Conservation (phyloP, 2,113 vertebrate species). For the Sapajus apella region DNA sequence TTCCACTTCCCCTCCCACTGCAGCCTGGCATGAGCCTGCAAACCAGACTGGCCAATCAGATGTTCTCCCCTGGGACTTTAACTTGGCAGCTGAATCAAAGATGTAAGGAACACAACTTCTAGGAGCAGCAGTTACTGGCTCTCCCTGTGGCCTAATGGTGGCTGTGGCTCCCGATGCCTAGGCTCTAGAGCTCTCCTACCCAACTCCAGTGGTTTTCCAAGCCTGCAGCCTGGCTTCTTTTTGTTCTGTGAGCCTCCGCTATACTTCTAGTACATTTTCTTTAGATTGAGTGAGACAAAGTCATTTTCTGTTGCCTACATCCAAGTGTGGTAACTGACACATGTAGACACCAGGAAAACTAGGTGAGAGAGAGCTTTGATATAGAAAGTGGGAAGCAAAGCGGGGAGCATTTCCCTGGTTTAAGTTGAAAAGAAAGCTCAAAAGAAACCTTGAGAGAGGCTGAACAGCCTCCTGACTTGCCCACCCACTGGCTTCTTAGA, state of each 20-base stretch:
- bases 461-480: neutral
- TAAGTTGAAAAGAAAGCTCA: neutral
- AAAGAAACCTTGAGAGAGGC: neutral
- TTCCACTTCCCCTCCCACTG: neutral
- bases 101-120: neutral
- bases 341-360: neutral
- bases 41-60: neutral
- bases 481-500: neutral
- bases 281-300: neutral
- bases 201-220: neutral
- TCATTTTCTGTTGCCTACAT: neutral
- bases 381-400: neutral
- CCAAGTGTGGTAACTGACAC: neutral
- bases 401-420: neutral
- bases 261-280: neutral
- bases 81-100: neutral
- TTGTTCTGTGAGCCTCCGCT: neutral
- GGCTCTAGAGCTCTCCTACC: neutral
- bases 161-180: neutral
- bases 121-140: too few species aligned
- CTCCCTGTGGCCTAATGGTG: fast-evolving
- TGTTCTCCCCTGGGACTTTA: neutral
- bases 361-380: neutral
- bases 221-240: neutral
- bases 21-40: neutral